Evolutionary conservation across 2,113 vertebrate genomes (phyloP), one percentile per base, ranked within the genome.

Genomic region (Tautogolabrus adspersus): DNA sequence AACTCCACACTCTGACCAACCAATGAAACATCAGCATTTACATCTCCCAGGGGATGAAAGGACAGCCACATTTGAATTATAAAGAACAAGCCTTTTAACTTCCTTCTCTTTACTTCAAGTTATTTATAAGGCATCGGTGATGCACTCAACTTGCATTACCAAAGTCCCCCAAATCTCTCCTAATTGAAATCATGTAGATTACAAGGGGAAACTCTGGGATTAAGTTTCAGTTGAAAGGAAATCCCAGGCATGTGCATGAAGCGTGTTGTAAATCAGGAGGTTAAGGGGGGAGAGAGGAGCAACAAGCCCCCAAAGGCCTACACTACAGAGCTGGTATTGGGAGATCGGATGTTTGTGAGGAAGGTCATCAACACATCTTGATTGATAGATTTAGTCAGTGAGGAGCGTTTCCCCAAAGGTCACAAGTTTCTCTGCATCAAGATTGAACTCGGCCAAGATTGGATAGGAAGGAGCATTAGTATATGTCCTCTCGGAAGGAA

Each of bases 131-230:
- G 77, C 37, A 21, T 85, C 79, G 8, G 75, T 84, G 88, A 93
- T 92, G 81, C 83, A 89, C 86, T 86, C 81, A 61, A 81, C 79
- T 88, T 83, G 70, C 78, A 61, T 81, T 86, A 79, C 77, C 68
- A 67, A 67, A 81, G 76, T 70, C 57, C 56, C 75, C 47, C 78
- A 77, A 72, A 82, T 91, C 88, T 83, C 62, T 79, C 79, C 82
- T 91, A 89, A 92, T 93, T 93, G 83, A 91, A 87, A 90, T 92
- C 77, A 82, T 61, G 78, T 72, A 84, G 80, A 82, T 88, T 88
- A 77, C 51, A 81, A 67, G 75, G 66, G 67, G 75, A 84, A 83
- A 64, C 63, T 75, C 18, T 0, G 77, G 85, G 82, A 83, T 88
- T 82, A 67, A 1, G 71, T 90, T 91, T 83, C 84, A 75, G 75